Base-by-base conservation (phyloP, 2,113 vertebrate species). In the Tor tambroides region DNA sequence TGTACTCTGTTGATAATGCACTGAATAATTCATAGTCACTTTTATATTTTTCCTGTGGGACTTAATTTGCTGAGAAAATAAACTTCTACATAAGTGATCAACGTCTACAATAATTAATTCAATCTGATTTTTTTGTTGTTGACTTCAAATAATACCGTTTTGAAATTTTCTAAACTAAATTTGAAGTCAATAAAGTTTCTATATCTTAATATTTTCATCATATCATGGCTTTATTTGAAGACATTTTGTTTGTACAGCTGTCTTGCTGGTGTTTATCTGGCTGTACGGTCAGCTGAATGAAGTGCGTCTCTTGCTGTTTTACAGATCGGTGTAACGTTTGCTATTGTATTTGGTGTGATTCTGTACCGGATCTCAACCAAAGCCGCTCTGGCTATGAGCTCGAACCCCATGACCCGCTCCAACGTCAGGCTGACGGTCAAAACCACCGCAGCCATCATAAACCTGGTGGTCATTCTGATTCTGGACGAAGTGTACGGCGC, bases 391-490 rank as follows among this genome's bases (percentile, higher is more conserved):
- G 96, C 97, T 28, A 97, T 99, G 96, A 99, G 96, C 89, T 94
- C 97, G 41, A 97, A 96, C 8, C 96, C 96, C 0, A 95, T 94
- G 0, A 97, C 98, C n/a, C 94, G 97, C 26, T 97, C 96, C n/a
- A 97, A 97, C 0, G 96, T 97, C 0, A 94, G 96, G 1, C 95
- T 98, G 89, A 99, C 97, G 0, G 98, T 99, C 86, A 99, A 97
- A 0, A 97, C 98, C 88, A 99, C 98, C 0, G 98, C 98, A 0
- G 98, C 99, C 89, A 98, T 99, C 87, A 98, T 99, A 89, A 99
- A 99, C 93, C 93, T 99, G 84, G 97, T 99, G 80, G 96, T 99
- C 86, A 99, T 99, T 91, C 97, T 99, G 91, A 97, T 99, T 74
- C 93, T 99, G 92, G 98, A 99, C 2, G 98, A 99, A 90, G 96